Evolutionary conservation across 1,140 invertebrate genomes (phyloP).

Genomic region (Archegozetes longisetosus): DNA sequence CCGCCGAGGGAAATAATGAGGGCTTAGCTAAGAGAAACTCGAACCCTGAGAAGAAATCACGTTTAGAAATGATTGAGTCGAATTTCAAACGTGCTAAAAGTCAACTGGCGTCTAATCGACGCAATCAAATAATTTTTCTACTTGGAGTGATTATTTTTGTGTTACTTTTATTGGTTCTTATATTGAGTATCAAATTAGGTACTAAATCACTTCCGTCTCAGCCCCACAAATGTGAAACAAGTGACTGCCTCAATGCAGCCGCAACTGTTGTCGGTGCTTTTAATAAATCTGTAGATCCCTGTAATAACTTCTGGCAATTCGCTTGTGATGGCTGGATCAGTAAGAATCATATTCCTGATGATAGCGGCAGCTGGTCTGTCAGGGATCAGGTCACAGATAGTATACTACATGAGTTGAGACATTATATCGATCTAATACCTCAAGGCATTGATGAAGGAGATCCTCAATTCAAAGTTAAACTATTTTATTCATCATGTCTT

Average conservation of each 20-base stretch:
- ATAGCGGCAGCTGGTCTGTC: background rate
- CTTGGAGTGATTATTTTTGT: conserved; percentile 3
- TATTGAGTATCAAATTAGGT: background rate
- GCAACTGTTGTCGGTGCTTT: background rate
- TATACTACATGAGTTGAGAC: conserved; percentile 7
- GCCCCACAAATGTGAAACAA: background rate
- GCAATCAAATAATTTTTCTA: background rate
- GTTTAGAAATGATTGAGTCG: background rate
- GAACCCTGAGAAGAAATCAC: background rate
- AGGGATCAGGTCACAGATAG: conserved; percentile 2
- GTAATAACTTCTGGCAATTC: conserved; percentile 11
- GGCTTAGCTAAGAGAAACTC: background rate
- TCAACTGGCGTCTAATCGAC: background rate
- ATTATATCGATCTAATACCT: conserved; percentile 9
- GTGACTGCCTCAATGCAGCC: background rate
- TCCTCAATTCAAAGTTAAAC: conserved; percentile 10
- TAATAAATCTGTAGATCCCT: background rate
- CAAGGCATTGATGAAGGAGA: background rate
- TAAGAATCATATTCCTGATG: background rate
- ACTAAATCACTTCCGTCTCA: background rate
- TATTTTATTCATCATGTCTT: conserved; percentile 12
- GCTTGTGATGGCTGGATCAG: conserved; percentile 9
- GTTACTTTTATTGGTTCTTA: background rate
- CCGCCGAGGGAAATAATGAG: background rate
- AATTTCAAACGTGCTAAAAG: background rate